Evolutionary conservation across 2,113 vertebrate species (phyloP).

Genomic region (Platichthys stellatus): DNA sequence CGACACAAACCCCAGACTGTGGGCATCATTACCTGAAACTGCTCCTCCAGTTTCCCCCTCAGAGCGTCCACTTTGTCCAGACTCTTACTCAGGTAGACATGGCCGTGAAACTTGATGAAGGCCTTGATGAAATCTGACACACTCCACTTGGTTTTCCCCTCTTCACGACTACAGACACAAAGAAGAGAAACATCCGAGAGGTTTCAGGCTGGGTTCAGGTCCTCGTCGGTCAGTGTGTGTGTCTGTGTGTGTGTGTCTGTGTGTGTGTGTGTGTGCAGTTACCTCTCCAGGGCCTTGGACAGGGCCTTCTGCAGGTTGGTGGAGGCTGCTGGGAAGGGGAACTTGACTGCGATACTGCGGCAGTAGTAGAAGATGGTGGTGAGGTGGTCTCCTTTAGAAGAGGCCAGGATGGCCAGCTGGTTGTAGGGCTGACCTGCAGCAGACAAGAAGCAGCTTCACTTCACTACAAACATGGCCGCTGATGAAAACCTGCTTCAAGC

Average conservation of each 20-base stretch:
- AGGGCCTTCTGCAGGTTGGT: conserved; percentile 99
- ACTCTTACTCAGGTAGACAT: conserved; percentile 95
- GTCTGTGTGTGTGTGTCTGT: background rate
- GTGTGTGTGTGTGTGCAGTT: background rate
- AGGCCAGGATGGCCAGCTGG: conserved; percentile 98
- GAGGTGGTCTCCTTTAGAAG: conserved; percentile 99
- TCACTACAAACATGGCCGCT: conserved; percentile 17
- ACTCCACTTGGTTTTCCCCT: conserved; percentile 95
- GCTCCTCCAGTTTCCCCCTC: conserved; percentile 96
- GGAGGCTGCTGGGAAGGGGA: conserved; percentile 98
- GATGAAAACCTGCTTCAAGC: too few relatives aligned
- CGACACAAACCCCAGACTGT: background rate
- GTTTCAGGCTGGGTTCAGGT: background rate
- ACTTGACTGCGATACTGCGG: conserved; percentile 99
- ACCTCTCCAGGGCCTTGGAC: conserved; percentile 99
- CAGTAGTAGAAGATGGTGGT: conserved; percentile 99
- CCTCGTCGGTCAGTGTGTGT: background rate
- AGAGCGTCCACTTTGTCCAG: conserved; percentile 92
- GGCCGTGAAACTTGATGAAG: conserved; percentile 99
- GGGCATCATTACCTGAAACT: conserved; percentile 90
- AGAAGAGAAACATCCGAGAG: background rate
- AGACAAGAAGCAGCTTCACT: conserved; percentile 17
- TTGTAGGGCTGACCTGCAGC: conserved; percentile 97
- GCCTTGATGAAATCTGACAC: conserved; percentile 98
- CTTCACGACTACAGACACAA: conserved; percentile 87